These are phyloP conservation scores for Rhadina sibilatrix DNA, from an alignment of 2,113 vertebrate genomes.

Conservation along the genomic window DNA sequence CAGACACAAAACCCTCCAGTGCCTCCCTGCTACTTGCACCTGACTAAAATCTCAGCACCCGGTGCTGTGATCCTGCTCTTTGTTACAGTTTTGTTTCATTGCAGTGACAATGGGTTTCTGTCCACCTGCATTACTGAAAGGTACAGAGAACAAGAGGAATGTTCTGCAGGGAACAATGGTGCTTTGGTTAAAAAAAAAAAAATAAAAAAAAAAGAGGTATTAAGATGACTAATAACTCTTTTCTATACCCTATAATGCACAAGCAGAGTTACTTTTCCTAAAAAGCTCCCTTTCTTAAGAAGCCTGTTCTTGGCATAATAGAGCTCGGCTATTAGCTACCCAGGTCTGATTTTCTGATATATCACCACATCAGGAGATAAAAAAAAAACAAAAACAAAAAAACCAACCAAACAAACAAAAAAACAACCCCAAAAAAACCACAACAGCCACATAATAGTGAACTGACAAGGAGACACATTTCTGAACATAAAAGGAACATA, in stretches of 20 bases:
- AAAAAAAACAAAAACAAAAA: background rate
- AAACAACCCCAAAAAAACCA: too few species aligned
- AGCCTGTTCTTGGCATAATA: background rate
- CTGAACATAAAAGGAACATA: background rate
- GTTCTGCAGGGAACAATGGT: background rate
- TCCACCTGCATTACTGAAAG: slow-evolving; percentile 23
- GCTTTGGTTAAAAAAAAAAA: background rate
- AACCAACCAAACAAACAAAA: too few species aligned
- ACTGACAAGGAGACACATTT: background rate
- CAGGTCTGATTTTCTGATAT: background rate
- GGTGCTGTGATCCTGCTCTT: background rate
- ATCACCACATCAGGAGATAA: background rate
- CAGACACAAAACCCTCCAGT: background rate
- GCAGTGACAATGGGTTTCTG: background rate
- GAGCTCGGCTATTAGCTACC: background rate
- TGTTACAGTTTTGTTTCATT: background rate
- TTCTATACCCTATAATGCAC: background rate
- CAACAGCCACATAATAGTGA: background rate
- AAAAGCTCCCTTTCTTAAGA: background rate
- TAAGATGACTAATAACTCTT: slow-evolving; percentile 12
- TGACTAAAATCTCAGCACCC: background rate
- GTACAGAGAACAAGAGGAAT: background rate
- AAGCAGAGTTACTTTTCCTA: background rate
- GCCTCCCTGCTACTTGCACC: background rate
- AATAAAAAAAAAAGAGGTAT: background rate